Evolutionary conservation across 2,888 invertebrate species (phyloP).

Genomic region (Nephrotoma guestfalica): DNA sequence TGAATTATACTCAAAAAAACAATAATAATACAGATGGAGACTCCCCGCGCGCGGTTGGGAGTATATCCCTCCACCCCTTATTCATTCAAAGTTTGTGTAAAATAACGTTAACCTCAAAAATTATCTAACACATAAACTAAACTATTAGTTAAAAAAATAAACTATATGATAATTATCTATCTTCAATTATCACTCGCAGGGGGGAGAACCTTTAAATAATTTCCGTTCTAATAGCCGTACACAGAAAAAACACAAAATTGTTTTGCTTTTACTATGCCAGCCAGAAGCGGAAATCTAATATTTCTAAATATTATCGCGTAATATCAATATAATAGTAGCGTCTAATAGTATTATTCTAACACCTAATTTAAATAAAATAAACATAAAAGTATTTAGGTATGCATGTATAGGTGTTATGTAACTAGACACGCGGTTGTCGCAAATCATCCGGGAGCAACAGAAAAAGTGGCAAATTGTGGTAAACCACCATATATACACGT

Average conservation of each 20-base stretch:
- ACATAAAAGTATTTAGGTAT: background rate
- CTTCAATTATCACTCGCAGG: background rate
- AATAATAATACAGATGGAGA: too few relatives aligned
- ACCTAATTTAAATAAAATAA: background rate
- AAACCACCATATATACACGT: background rate
- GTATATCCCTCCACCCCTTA: too few relatives aligned
- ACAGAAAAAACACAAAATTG: background rate
- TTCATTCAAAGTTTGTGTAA: too few relatives aligned
- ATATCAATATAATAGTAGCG: background rate
- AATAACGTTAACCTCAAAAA: too few relatives aligned
- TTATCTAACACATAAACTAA: too few relatives aligned
- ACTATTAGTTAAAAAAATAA: background rate
- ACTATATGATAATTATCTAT: background rate
- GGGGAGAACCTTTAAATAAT: background rate
- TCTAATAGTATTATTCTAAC: background rate
- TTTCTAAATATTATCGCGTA: background rate
- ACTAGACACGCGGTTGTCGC: background rate
- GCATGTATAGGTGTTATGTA: background rate
- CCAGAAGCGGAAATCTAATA: background rate
- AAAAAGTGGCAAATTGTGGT: background rate
- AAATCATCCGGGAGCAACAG: background rate
- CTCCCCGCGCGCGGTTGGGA: too few relatives aligned
- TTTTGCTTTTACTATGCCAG: background rate
- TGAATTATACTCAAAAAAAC: too few relatives aligned
- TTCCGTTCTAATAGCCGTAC: background rate